Percentiles rank a stretch among this genome's conserved stretches.
Conservation (phyloP, 2,113 vertebrate species). For the Hyaena hyaena region DNA sequence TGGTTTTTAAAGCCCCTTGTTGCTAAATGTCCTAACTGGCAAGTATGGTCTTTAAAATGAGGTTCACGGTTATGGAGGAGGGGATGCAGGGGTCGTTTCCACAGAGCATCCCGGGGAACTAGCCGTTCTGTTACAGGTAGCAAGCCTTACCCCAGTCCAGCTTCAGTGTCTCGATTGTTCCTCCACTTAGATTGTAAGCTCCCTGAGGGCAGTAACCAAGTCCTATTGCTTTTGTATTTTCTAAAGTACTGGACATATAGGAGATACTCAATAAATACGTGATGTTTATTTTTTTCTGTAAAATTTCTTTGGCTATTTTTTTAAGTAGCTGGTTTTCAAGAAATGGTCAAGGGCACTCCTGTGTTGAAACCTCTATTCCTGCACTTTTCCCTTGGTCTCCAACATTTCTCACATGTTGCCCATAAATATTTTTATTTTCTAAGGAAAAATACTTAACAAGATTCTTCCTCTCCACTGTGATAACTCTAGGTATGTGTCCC, state of each 20-base stretch:
- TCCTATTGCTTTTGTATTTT: slow-evolving; percentile 72
- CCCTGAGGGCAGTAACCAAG: slow-evolving; percentile 75
- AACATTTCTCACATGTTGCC: slow-evolving; percentile 34
- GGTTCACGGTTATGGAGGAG: slow-evolving; percentile 3
- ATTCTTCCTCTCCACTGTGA: slow-evolving; percentile 15
- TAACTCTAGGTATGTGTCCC: slow-evolving; percentile 56
- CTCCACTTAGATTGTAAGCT: slow-evolving; percentile 80
- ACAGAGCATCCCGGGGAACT: neutral
- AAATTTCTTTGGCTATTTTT: slow-evolving; percentile 82
- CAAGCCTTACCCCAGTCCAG: neutral
- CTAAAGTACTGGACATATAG: slow-evolving; percentile 71
- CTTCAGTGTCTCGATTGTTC: slow-evolving; percentile 66
- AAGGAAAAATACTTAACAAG: slow-evolving; percentile 54
- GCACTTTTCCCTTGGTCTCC: slow-evolving; percentile 35
- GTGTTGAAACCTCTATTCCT: slow-evolving; percentile 55
- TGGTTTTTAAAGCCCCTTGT: slow-evolving; percentile 7
- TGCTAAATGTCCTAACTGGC: slow-evolving; percentile 10
- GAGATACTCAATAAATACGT: slow-evolving; percentile 80
- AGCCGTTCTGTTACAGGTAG: slow-evolving; percentile 42
- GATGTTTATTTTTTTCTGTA: slow-evolving; percentile 76
- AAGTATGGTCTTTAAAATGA: neutral
- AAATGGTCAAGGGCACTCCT: slow-evolving; percentile 59
- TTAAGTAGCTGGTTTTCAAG: slow-evolving; percentile 79
- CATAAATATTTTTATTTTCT: slow-evolving; percentile 57
- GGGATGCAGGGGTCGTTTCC: slow-evolving; percentile 15